Evolutionary conservation across 2,113 vertebrate genomes (phyloP).

Genomic region (Sphaerodactylus townsendi): DNA sequence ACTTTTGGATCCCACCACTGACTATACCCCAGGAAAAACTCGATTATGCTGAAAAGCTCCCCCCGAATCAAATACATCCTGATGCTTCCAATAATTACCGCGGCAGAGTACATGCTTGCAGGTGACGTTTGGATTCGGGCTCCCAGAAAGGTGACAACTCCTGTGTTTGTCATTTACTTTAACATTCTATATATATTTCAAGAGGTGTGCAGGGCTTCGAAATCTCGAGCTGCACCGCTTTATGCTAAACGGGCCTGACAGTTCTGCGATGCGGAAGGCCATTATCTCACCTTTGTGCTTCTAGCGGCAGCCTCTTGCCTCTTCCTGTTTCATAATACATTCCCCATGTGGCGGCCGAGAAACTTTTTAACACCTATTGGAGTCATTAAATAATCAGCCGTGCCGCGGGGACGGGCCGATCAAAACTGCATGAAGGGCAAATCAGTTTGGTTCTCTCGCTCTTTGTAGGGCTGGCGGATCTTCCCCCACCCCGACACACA

Average conservation of each 20-base stretch:
- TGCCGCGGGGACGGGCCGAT: slow-evolving; percentile 70
- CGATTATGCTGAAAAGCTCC: background rate
- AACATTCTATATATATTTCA: slow-evolving; percentile 76
- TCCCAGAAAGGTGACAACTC: slow-evolving; percentile 69
- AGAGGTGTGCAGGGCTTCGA: slow-evolving; percentile 68
- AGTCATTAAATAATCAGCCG: slow-evolving; percentile 65
- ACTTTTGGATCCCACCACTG: too few species aligned
- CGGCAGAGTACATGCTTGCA: slow-evolving; percentile 50
- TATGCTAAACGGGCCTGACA: slow-evolving; percentile 82
- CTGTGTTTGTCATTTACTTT: slow-evolving; percentile 73
- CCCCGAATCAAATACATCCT: slow-evolving; percentile 8
- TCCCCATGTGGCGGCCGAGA: slow-evolving; percentile 74
- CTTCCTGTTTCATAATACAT: slow-evolving; percentile 83
- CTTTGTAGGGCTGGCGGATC: background rate
- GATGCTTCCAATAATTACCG: slow-evolving; percentile 49
- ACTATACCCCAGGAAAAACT: background rate
- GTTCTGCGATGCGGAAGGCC: slow-evolving; percentile 83
- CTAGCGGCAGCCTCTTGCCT: slow-evolving; percentile 79
- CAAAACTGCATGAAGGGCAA: slow-evolving; percentile 70
- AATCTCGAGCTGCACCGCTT: slow-evolving; percentile 74
- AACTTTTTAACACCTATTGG: slow-evolving; percentile 83
- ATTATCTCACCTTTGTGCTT: slow-evolving; percentile 90
- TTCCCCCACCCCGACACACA: too few species aligned
- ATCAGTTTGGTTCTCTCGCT: background rate
- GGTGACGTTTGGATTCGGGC: slow-evolving; percentile 54